phyloP scores from a whole-genome alignment of 2,113 vertebrate species.

The Axis porcinus region DNA sequence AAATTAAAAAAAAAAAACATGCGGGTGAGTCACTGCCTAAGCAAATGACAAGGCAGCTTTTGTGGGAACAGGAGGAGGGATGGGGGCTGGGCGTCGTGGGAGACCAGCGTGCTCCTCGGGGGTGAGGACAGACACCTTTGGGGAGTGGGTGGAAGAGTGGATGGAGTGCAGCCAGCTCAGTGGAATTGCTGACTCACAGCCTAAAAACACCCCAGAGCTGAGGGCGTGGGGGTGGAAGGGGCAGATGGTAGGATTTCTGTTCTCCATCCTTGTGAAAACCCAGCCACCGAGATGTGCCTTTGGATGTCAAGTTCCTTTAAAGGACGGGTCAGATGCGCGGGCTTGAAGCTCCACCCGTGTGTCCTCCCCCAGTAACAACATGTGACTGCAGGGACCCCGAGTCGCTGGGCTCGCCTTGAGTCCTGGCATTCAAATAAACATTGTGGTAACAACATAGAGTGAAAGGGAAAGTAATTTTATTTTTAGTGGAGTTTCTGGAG shows the following conservation, averaged over 20 bases:
- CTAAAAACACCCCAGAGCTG: slow-evolving; percentile 8
- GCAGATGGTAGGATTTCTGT: rapidly evolving
- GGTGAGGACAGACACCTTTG: neutral
- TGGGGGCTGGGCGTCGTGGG: neutral
- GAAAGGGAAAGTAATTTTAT: neutral
- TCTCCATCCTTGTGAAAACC: neutral
- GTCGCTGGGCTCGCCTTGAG: neutral
- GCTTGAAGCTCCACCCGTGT: neutral
- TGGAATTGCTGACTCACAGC: slow-evolving; percentile 9
- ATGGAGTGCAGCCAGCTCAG: neutral
- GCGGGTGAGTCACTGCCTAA: neutral
- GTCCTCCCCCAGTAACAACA: neutral
- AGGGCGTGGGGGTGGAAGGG: neutral
- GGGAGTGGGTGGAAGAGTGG: neutral
- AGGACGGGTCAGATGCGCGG: neutral
- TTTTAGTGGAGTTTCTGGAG: neutral
- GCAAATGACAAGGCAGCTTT: neutral
- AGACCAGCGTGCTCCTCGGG: rapidly evolving
- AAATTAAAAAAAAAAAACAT: neutral
- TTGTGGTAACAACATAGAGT: neutral
- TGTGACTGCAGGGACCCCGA: neutral
- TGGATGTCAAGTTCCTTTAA: too few species aligned
- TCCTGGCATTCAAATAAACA: neutral
- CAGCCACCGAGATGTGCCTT: neutral
- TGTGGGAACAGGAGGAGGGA: neutral